phyloP scores from a whole-genome alignment of 1,140 invertebrate species.

The Atta colombica region DNA sequence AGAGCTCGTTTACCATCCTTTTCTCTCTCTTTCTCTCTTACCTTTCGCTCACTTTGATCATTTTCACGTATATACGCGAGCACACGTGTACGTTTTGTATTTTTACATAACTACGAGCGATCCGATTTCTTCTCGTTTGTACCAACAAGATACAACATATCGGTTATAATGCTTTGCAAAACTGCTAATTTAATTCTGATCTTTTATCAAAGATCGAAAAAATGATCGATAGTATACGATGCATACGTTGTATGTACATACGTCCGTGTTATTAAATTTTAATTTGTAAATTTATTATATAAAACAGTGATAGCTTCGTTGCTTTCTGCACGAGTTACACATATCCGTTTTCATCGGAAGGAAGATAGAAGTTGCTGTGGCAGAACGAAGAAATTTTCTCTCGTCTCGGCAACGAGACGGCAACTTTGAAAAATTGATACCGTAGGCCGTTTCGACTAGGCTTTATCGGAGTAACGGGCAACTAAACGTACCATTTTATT shows the following conservation, averaged over 20 bases:
- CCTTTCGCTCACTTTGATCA: conserved; percentile 45
- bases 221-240: not conserved
- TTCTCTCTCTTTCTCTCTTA: not conserved
- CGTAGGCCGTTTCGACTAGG: conserved; percentile 45
- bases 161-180: not conserved
- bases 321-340: not conserved
- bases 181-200: conserved; percentile 2
- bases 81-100: not conserved
- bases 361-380: not conserved
- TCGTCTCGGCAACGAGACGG: conserved; percentile 17
- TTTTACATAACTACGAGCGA: not conserved
- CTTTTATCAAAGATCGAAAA: not conserved
- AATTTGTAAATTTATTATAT: not conserved
- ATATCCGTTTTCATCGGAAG: conserved; percentile 9
- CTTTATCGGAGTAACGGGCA: conserved; percentile 73
- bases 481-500: conserved; percentile 75
- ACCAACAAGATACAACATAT: not conserved
- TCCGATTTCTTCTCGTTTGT: not conserved
- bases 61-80: not conserved
- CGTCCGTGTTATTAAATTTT: not conserved
- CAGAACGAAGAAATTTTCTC: conserved; percentile 45
- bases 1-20: not conserved
- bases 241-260: no score
- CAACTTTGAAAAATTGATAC: conserved; percentile 73
- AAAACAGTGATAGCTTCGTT: not conserved